phyloP scores from a whole-genome alignment of 2,888 invertebrate species.

The Stenolophus ochropezus region DNA sequence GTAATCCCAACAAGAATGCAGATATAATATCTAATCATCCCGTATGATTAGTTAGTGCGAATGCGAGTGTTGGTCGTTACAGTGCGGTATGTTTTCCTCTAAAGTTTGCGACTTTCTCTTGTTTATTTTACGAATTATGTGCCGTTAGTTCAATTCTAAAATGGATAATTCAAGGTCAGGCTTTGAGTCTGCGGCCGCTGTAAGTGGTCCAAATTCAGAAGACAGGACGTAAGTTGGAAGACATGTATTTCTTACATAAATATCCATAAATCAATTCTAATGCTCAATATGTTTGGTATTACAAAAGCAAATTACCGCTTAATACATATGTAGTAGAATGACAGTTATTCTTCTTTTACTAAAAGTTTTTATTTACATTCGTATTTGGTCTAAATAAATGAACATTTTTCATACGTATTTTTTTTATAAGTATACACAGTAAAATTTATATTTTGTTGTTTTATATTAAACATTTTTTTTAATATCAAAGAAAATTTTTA shows the following conservation, averaged over 20 bases:
- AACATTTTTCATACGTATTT: too few relatives aligned
- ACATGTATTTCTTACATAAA: not conserved
- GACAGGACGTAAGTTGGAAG: not conserved
- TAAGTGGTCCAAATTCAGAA: not conserved
- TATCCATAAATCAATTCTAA: not conserved
- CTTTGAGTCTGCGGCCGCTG: not conserved
- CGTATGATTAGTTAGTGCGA: not conserved
- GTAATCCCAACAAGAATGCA: not conserved
- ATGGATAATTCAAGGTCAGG: constrained; percentile 9
- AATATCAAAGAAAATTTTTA: too few relatives aligned
- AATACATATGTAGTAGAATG: too few relatives aligned
- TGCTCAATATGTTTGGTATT: too few relatives aligned
- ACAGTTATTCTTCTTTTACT: too few relatives aligned
- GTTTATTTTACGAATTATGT: not conserved
- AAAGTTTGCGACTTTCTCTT: not conserved
- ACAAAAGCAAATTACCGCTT: too few relatives aligned
- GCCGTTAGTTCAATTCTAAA: not conserved
- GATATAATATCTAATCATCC: constrained; percentile 22
- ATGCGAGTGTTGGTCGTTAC: not conserved
- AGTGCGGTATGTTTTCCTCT: not conserved
- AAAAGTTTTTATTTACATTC: too few relatives aligned
- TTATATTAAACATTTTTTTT: too few relatives aligned
- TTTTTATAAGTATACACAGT: too few relatives aligned
- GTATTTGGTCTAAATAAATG: too few relatives aligned
- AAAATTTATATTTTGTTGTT: too few relatives aligned